These are phyloP conservation scores for Pseudolaguvia tuberculata DNA, from an alignment of 2,113 vertebrate genomes.

Conservation along the genomic window DNA sequence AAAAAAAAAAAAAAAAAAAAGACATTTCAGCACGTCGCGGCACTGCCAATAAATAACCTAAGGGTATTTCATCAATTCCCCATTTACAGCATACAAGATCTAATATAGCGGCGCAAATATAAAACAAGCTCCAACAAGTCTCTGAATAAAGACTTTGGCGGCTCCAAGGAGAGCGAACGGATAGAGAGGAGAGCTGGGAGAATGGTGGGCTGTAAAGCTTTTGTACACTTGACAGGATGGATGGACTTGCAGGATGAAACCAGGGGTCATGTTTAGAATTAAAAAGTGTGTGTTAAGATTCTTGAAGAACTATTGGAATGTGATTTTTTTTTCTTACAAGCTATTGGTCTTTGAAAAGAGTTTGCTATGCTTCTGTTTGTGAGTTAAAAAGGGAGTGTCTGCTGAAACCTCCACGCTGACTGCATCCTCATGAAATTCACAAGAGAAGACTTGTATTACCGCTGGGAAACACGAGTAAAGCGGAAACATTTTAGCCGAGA, in stretches of 20 bases:
- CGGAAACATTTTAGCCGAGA: background rate
- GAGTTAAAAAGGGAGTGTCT: background rate
- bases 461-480: background rate
- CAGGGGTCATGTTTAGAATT: background rate
- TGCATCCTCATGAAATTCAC: background rate
- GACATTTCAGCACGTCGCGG: background rate
- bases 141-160: slow-evolving; percentile 16
- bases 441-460: background rate
- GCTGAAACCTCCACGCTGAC: slow-evolving; percentile 3
- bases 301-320: background rate
- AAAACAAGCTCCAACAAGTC: slow-evolving; percentile 30
- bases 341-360: background rate
- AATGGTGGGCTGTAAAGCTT: background rate
- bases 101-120: slow-evolving; percentile 17
- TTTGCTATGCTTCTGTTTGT: no score
- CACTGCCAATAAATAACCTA: slow-evolving; percentile 30
- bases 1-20: slow-evolving; percentile 2
- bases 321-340: background rate
- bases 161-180: background rate
- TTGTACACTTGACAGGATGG: slow-evolving; percentile 17
- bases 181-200: background rate
- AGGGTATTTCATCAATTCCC: slow-evolving; percentile 33
- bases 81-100: slow-evolving; percentile 17
- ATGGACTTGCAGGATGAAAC: background rate
- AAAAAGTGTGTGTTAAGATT: background rate